Base-by-base conservation (phyloP, 2,888 invertebrate species). In the Ochropleura plecta region DNA sequence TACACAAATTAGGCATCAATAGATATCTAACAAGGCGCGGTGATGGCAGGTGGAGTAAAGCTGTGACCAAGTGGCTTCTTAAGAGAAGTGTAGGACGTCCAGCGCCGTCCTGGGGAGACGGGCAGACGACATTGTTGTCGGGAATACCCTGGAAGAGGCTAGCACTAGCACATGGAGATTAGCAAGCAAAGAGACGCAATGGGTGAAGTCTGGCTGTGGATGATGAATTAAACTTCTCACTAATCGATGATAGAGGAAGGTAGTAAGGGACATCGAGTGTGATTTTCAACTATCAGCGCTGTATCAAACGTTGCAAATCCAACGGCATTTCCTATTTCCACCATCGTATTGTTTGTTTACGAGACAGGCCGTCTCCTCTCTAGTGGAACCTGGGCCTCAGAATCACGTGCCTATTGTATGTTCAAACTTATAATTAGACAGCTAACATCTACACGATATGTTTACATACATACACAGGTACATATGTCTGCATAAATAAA, bases 401-500 rank as follows among this genome's bases (percentile, higher is more conserved):
- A 48, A 72, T 55, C 30, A 65, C 14, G 64, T 64, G 53, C 10
- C 71, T 66, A 63, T 30, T 12, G n/a, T 18, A 59, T 71, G 65
- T 42, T 10, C 44, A 44, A 64, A 42, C 12, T 59, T 73, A 78
- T 82, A 71, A 81, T 82, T 76, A 84, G 69, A 70, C 30, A 73
- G 62, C 62, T 78, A 84, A 51, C 55, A 67, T 70, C 60, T 62
- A 72, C 40, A 49, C 68, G 51, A 10, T 18, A 16, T 78, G 86
- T 86, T 75, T 76, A 86, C 76, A 59, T 77, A 67, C 40, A n/a
- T 63, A 65, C 73, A 87, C 70, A 82, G 74, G 30, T 30, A 30
- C 55, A 30, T 30, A 57, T 30, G 30, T 14, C 12, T 30, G 1
- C 30, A 30, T 30, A 14, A 7, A 16, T 30, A 30, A 57, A 57